Conservation (phyloP, 2,797 vertebrate species). For the Hippoglossus hippoglossus region DNA sequence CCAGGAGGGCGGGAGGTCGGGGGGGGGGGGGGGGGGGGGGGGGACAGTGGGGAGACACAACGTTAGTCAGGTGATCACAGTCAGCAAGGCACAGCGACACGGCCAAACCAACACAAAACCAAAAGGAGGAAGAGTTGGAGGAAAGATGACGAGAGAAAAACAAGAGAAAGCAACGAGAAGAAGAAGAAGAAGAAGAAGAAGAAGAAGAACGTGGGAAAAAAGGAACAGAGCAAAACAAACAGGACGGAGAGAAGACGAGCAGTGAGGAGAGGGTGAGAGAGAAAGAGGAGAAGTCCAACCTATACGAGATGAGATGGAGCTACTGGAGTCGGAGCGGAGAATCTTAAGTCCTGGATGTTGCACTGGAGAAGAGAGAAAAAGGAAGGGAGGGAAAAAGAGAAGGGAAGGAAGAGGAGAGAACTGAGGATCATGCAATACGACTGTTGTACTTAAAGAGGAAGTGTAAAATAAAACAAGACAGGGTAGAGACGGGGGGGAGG, state of each 20-base stretch:
- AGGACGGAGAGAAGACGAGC: constrained; percentile 25
- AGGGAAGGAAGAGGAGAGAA: constrained; percentile 74
- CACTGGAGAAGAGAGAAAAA: constrained; percentile 89
- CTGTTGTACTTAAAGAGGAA: constrained; percentile 51
- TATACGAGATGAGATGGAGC: constrained; percentile 96
- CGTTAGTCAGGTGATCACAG: constrained; percentile 75
- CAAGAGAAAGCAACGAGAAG: constrained; percentile 8
- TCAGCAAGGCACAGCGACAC: constrained; percentile 80
- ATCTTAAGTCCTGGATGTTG: constrained; percentile 97
- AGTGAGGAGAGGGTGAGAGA: constrained; percentile 40
- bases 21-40: constrained; percentile 44
- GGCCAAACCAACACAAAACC: constrained; percentile 62
- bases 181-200: neutral
- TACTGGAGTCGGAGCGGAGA: constrained; percentile 95
- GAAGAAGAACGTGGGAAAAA: constrained; percentile 8
- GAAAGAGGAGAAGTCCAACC: constrained; percentile 89
- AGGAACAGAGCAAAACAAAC: neutral
- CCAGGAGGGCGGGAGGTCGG: constrained; percentile 5
- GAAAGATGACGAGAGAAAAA: neutral
- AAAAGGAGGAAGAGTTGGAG: neutral
- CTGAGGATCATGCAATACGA: constrained; percentile 85
- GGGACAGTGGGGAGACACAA: constrained; percentile 53
- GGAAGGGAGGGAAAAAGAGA: constrained; percentile 68
- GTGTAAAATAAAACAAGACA: constrained; percentile 25
- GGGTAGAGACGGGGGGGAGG: constrained; percentile 33